phyloP scores from a whole-genome alignment of 2,888 invertebrate genomes.

The Malacosoma neustria region DNA sequence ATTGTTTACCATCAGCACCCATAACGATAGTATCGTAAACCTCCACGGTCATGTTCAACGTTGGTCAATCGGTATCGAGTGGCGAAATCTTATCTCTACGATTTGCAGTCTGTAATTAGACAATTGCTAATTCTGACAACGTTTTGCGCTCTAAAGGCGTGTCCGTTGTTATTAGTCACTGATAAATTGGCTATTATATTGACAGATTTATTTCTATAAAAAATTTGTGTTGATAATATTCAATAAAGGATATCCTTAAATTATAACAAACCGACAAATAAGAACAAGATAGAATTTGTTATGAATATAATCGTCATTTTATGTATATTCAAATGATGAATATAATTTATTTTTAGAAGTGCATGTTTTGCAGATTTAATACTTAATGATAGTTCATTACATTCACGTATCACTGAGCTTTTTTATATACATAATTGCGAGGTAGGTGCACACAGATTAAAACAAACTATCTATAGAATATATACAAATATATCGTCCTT shows the following conservation, averaged over 20 bases:
- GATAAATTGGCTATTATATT: not conserved
- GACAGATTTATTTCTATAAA: not conserved
- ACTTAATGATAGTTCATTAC: too few species aligned
- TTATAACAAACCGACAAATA: not conserved
- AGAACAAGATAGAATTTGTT: not conserved
- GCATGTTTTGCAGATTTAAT: too few species aligned
- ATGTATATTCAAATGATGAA: too few species aligned
- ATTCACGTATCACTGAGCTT: too few species aligned
- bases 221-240: not conserved
- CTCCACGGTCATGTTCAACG: constrained; percentile 14
- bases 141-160: constrained; percentile 5
- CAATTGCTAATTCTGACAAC: constrained; percentile 20
- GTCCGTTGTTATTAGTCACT: not conserved
- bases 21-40: constrained; percentile 20
- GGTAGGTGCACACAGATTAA: too few species aligned
- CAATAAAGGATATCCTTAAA: not conserved
- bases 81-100: constrained; percentile 22
- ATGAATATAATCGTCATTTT: too few species aligned
- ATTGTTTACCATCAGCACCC: constrained; percentile 23
- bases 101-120: constrained; percentile 23
- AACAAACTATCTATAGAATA: too few species aligned
- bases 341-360: too few species aligned
- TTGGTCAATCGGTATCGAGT: constrained; percentile 21
- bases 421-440: too few species aligned
- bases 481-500: too few species aligned